Percentiles rank a stretch among this genome's conserved stretches.
phyloP scores from a whole-genome alignment of 2,797 vertebrate genomes.

The Megaceryle alcyon region DNA sequence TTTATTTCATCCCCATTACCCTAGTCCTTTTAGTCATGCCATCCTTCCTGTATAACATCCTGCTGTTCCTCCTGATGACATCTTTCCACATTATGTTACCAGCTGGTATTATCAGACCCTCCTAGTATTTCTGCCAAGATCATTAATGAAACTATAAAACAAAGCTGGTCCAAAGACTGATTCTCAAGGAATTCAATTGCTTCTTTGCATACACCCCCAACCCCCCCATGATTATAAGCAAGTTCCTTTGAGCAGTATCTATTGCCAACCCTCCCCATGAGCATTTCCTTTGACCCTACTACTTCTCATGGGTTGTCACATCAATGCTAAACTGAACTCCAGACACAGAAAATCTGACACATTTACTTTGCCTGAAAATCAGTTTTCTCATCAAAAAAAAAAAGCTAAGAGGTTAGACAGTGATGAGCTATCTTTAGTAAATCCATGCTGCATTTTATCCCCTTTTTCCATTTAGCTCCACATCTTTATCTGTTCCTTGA shows the following conservation, averaged over 20 bases:
- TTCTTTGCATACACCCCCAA: background rate
- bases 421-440: conserved; percentile 41
- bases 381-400: conserved; percentile 36
- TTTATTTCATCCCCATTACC: background rate
- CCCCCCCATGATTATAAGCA: background rate
- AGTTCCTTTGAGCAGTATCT: background rate
- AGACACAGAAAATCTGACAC: conserved; percentile 46
- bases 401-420: conserved; percentile 38
- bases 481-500: conserved; percentile 38
- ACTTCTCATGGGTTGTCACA: conserved; percentile 33
- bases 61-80: background rate
- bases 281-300: conserved; percentile 9
- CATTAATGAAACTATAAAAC: background rate
- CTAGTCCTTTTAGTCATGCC: background rate
- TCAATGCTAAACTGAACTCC: conserved; percentile 28
- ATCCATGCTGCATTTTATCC: conserved; percentile 31
- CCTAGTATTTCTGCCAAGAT: background rate
- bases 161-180: background rate
- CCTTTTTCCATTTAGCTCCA: conserved; percentile 48
- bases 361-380: conserved; percentile 39
- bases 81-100: background rate
- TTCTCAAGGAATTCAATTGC: background rate
- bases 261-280: background rate
- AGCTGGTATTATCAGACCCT: background rate
- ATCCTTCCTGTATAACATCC: background rate